Percentiles rank a stretch among this genome's conserved stretches.
Evolutionary conservation across 2,113 vertebrate genomes (phyloP).

Genomic region (Phyllopteryx taeniolatus): DNA sequence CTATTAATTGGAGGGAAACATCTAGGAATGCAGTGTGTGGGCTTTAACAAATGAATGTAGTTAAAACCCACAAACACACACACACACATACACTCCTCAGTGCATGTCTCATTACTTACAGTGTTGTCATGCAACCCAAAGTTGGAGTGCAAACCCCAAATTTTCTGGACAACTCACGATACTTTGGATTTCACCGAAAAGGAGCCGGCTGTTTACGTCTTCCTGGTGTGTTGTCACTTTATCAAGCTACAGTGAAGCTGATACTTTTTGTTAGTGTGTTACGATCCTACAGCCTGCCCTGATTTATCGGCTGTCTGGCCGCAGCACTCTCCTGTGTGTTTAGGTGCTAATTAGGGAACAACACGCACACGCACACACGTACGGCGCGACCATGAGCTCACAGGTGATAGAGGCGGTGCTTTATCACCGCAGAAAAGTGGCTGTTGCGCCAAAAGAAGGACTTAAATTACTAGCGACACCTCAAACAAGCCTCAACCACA

Average conservation of each 20-base stretch:
- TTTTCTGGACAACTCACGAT: slow-evolving; percentile 18
- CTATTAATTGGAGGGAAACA: slow-evolving; percentile 69
- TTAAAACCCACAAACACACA: neutral
- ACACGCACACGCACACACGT: slow-evolving; percentile 7
- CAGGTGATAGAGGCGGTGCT: slow-evolving; percentile 44
- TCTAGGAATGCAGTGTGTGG: slow-evolving; percentile 61
- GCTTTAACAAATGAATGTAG: slow-evolving; percentile 61
- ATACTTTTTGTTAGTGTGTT: slow-evolving; percentile 52
- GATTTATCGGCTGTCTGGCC: slow-evolving; percentile 66
- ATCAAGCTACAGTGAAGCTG: slow-evolving; percentile 50
- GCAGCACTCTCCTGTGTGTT: slow-evolving; percentile 63
- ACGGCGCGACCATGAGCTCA: neutral
- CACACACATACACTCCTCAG: slow-evolving; percentile 4
- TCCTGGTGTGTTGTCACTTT: slow-evolving; percentile 43
- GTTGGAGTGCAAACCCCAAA: slow-evolving; percentile 55
- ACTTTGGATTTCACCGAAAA: slow-evolving; percentile 22
- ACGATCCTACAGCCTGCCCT: slow-evolving; percentile 48
- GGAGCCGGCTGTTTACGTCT: slow-evolving; percentile 33
- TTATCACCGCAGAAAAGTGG: slow-evolving; percentile 56
- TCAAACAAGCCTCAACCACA: slow-evolving; percentile 41
- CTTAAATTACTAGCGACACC: slow-evolving; percentile 54
- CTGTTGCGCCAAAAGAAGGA: slow-evolving; percentile 29
- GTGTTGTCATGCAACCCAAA: slow-evolving; percentile 48
- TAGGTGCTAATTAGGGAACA: slow-evolving; percentile 67
- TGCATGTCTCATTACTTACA: slow-evolving; percentile 58